Conservation (phyloP, 2,888 invertebrate species). For the Folsomia manolachei region DNA sequence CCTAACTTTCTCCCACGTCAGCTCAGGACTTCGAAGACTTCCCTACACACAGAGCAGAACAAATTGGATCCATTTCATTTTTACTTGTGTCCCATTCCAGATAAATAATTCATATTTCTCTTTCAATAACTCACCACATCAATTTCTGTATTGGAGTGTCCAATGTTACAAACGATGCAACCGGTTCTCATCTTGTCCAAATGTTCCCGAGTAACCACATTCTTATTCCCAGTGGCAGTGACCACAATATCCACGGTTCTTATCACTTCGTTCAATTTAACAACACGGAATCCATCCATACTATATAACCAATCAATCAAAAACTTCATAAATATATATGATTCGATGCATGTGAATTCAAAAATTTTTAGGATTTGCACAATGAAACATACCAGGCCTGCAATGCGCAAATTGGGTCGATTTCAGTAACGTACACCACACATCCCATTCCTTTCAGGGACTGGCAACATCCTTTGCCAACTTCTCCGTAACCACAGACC, state of each 20-base stretch:
- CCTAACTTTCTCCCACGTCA: constrained; percentile 95
- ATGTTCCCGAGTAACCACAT: constrained; percentile 89
- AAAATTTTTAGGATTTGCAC: background rate
- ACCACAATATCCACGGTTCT: constrained; percentile 91
- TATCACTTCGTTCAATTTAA: constrained; percentile 88
- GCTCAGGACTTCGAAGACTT: constrained; percentile 84
- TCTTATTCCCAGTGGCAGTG: constrained; percentile 97
- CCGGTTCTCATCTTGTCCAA: constrained; percentile 97
- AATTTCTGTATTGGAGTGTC: constrained; percentile 93
- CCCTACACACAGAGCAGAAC: constrained; percentile 60
- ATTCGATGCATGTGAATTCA: background rate
- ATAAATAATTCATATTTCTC: background rate
- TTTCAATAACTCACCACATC: constrained; percentile 70
- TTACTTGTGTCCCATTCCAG: background rate
- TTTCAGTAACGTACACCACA: constrained; percentile 89
- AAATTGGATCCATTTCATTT: background rate
- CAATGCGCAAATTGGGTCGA: constrained; percentile 95
- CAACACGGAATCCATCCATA: constrained; percentile 95
- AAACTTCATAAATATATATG: too few relatives aligned
- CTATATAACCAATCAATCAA: too few relatives aligned
- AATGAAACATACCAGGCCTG: constrained; percentile 73
- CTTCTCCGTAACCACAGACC: constrained; percentile 95
- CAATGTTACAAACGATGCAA: constrained; percentile 95
- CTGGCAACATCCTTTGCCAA: constrained; percentile 94
- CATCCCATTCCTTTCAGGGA: constrained; percentile 91